Conservation (phyloP, 1,140 invertebrate species). For the Drosophila suzukii region DNA sequence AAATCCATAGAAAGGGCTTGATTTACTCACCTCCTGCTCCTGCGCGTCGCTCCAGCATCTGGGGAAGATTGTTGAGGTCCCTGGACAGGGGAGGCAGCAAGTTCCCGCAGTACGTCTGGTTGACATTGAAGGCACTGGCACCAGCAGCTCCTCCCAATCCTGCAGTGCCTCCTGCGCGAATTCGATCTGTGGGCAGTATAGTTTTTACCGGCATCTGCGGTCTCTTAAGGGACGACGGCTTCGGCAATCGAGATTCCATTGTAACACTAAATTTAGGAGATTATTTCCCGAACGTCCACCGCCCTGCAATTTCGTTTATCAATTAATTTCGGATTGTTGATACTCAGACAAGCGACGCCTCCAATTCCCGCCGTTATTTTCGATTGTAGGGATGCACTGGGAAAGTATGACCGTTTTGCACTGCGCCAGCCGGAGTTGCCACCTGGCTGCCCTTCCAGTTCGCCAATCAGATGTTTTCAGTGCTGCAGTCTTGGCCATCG, state of each 20-base stretch:
- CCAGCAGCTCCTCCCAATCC: slow-evolving; percentile 9
- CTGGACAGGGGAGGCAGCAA: slow-evolving; percentile 50
- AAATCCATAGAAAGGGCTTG: neutral
- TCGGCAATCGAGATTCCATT: slow-evolving; percentile 79
- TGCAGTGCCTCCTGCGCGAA: slow-evolving; percentile 41
- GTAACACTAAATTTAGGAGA: neutral
- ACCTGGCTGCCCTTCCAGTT: neutral
- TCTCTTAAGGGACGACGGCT: slow-evolving; percentile 59
- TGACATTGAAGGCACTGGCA: slow-evolving; percentile 24
- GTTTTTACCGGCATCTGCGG: slow-evolving; percentile 51
- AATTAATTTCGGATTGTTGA: slow-evolving; percentile 9
- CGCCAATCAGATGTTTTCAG: slow-evolving; percentile 37
- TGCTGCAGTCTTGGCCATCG: slow-evolving; percentile 18
- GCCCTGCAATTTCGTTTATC: neutral
- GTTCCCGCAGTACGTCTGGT: slow-evolving; percentile 29
- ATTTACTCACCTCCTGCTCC: slow-evolving; percentile 39
- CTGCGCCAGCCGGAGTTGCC: neutral
- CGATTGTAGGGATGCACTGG: slow-evolving; percentile 49
- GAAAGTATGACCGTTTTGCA: slow-evolving; percentile 6
- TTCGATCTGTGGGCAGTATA: slow-evolving; percentile 70
- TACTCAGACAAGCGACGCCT: slow-evolving; percentile 40
- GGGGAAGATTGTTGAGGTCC: slow-evolving; percentile 65
- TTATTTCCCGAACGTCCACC: neutral
- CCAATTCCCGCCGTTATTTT: slow-evolving; percentile 71
- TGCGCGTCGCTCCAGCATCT: slow-evolving; percentile 24